Percentiles rank a stretch among this genome's conserved stretches.
These are phyloP conservation scores for Athripsodes cinereus DNA, from an alignment of 2,888 invertebrate genomes.

Conservation along the genomic window DNA sequence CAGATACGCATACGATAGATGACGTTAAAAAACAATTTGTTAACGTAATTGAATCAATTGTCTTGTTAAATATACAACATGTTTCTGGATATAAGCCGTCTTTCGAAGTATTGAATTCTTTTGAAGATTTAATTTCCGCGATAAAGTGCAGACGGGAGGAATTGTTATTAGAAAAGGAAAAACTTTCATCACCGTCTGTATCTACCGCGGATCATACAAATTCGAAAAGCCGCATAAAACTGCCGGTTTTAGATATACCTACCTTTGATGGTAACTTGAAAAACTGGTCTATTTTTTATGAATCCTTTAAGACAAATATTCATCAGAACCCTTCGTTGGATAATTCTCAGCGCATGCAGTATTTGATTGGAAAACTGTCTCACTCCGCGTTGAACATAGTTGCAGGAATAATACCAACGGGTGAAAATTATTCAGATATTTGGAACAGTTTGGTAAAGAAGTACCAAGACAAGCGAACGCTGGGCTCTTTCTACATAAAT, in stretches of 20 bases:
- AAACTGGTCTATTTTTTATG: conserved; percentile 1
- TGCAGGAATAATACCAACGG: not conserved
- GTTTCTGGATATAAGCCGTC: not conserved
- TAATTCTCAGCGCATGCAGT: conserved; percentile 5
- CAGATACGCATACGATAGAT: not conserved
- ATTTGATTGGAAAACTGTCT: not conserved
- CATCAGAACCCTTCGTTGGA: not conserved
- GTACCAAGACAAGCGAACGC: not conserved
- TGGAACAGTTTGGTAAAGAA: conserved; percentile 1
- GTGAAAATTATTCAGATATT: not conserved
- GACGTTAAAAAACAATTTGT: not conserved
- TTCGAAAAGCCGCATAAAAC: not conserved
- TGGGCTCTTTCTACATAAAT: not conserved
- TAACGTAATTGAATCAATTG: not conserved
- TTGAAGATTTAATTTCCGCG: not conserved
- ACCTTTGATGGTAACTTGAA: not conserved
- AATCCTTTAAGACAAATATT: conserved; percentile 4
- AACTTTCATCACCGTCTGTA: not conserved
- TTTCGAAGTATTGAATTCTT: not conserved
- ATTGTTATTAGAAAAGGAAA: not conserved
- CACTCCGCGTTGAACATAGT: not conserved
- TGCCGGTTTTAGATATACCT: not conserved
- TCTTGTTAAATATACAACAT: not conserved
- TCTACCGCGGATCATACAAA: not conserved
- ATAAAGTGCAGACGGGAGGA: not conserved